A percentile compares a stretch with the other conserved stretches of the same genome.
Conservation (phyloP, 1,140 invertebrate species). For the Euura lappo region DNA sequence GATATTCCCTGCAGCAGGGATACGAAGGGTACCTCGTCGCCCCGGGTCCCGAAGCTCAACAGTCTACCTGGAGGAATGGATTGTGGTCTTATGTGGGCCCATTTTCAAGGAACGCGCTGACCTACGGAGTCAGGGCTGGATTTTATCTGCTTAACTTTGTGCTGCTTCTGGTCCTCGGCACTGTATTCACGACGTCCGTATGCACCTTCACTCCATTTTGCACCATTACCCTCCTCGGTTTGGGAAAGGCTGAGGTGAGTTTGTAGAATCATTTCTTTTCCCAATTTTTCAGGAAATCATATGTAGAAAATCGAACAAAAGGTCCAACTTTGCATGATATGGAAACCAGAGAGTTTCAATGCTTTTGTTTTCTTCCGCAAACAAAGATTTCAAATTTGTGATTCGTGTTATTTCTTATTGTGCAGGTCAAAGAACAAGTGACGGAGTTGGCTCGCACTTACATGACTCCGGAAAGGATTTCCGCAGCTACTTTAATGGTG, state of each 20-base stretch:
- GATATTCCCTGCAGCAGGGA: slow-evolving; percentile 48
- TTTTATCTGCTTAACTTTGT: slow-evolving; percentile 26
- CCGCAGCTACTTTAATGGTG: slow-evolving; percentile 67
- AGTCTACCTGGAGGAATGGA: slow-evolving; percentile 15
- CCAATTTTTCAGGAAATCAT: too few species aligned
- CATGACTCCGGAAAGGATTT: slow-evolving; percentile 60
- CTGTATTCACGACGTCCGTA: slow-evolving; percentile 61
- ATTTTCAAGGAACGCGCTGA: slow-evolving; percentile 22
- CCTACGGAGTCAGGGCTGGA: slow-evolving; percentile 26
- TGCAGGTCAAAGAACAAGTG: slow-evolving; percentile 38
- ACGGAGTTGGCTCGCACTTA: slow-evolving; percentile 40
- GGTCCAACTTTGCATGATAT: too few species aligned
- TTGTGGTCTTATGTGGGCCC: slow-evolving; percentile 27
- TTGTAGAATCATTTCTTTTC: too few species aligned
- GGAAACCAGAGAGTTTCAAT: too few species aligned
- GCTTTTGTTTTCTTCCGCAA: too few species aligned
- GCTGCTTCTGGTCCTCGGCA: slow-evolving; percentile 45
- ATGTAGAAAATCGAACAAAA: too few species aligned
- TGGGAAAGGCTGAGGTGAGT: slow-evolving; percentile 44
- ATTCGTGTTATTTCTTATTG: background rate
- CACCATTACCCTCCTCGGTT: slow-evolving; percentile 63
- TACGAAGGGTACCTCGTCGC: slow-evolving; percentile 53
- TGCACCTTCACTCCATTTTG: slow-evolving; percentile 73
- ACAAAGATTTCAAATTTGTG: too few species aligned
- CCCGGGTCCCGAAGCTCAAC: slow-evolving; percentile 7